Conservation (phyloP, 1,140 invertebrate genomes). For the Zaprionus inermis region DNA sequence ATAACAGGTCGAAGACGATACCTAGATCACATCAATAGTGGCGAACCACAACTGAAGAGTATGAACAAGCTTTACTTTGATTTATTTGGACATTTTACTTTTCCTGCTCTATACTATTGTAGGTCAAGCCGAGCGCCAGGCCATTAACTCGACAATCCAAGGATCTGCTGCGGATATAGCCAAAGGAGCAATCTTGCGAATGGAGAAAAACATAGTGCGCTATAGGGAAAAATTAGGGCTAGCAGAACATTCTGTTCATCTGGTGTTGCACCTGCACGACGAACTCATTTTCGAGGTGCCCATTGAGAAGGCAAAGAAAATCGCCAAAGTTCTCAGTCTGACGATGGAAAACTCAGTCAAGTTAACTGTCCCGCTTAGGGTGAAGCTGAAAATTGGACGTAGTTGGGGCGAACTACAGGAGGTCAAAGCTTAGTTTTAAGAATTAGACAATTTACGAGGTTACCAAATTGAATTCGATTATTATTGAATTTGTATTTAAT, state of each 20-base stretch:
- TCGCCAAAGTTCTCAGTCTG: conserved; percentile 88
- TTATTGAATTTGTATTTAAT: conserved; percentile 19
- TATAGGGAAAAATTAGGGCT: conserved; percentile 73
- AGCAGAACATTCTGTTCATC: conserved; percentile 68
- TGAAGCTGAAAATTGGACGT: conserved; percentile 92
- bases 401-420: conserved; percentile 91
- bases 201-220: conserved; percentile 87
- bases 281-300: conserved; percentile 97
- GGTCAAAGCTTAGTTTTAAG: conserved; percentile 58
- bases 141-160: conserved; percentile 97
- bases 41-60: conserved; percentile 86
- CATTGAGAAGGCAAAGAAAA: conserved; percentile 86
- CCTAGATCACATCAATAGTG: conserved; percentile 91
- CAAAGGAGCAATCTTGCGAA: conserved; percentile 94
- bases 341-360: conserved; percentile 92
- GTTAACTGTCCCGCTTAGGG: conserved; percentile 91
- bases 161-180: conserved; percentile 98
- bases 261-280: conserved; percentile 97
- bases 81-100: not conserved
- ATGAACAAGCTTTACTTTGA: too few relatives aligned
- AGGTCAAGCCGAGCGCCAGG: conserved; percentile 97
- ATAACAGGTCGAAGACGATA: conserved; percentile 91
- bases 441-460: not conserved
- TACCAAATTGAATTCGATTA: conserved; percentile 13
- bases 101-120: not conserved